Evolutionary conservation across 2,113 vertebrate genomes (phyloP).

Genomic region (Trematomus loennbergii): DNA sequence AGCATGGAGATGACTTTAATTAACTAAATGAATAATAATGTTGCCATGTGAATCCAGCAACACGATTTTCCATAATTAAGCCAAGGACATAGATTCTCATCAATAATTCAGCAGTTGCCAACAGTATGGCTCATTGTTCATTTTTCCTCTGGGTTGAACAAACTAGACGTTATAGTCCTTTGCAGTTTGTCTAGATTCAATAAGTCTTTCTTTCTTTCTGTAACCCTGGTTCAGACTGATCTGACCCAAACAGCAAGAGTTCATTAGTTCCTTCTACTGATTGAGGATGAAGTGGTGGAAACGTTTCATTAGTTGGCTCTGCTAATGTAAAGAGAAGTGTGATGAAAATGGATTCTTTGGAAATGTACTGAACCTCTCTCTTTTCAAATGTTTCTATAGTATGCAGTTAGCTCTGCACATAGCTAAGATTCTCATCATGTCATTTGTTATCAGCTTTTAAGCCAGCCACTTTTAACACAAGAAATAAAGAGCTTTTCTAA

Average conservation of each 20-base stretch:
- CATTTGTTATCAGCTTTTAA: neutral
- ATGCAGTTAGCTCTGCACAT: conserved; percentile 5
- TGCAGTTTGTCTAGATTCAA: neutral
- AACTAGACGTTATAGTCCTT: neutral
- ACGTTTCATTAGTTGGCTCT: neutral
- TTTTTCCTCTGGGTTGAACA: neutral
- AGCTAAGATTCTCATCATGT: conserved; percentile 7
- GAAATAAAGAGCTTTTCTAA: neutral
- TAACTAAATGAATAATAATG: conserved; percentile 68
- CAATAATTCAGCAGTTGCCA: conserved; percentile 61
- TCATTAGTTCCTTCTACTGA: neutral
- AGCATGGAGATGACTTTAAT: conserved; percentile 65
- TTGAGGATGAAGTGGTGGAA: neutral
- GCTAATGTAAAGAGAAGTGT: conserved; percentile 20
- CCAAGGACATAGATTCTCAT: conserved; percentile 58
- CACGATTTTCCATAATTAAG: conserved; percentile 54
- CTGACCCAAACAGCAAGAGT: neutral
- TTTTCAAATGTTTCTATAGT: conserved; percentile 27
- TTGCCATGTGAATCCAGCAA: conserved; percentile 32
- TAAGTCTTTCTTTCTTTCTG: neutral
- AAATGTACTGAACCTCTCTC: conserved; percentile 4
- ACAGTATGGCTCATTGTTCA: conserved; percentile 28
- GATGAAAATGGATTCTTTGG: conserved; percentile 37
- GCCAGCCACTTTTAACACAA: neutral
- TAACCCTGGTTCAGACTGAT: neutral